A percentile compares a stretch with the other conserved stretches of the same genome.
phyloP scores from a whole-genome alignment of 2,113 vertebrate genomes.

The Toxotes jaculatrix region DNA sequence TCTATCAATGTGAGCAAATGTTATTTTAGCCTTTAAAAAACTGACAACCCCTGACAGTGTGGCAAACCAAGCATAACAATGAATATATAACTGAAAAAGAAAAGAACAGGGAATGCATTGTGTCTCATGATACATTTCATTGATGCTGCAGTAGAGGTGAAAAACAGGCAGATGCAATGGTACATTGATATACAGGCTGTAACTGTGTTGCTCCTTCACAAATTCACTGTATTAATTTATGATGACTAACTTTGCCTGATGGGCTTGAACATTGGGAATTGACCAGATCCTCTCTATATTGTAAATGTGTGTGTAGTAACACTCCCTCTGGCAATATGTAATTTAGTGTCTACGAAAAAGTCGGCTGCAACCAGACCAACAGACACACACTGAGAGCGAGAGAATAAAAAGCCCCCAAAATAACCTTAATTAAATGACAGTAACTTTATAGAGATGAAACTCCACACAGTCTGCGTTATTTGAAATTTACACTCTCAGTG shows the following conservation, averaged over 20 bases:
- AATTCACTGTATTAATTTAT: slow-evolving; percentile 23
- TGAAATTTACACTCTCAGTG: background rate
- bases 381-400: too few relatives aligned
- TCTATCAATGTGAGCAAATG: slow-evolving; percentile 51
- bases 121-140: slow-evolving; percentile 41
- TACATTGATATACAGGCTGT: slow-evolving; percentile 13
- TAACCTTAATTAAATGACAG: too few relatives aligned
- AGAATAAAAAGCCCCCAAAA: too few relatives aligned
- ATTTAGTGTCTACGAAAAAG: background rate
- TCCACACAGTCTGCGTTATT: background rate
- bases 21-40: slow-evolving; percentile 64
- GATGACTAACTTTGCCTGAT: slow-evolving; percentile 11
- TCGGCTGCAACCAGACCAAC: background rate
- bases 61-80: slow-evolving; percentile 60
- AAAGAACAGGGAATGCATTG: slow-evolving; percentile 32
- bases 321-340: background rate
- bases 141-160: slow-evolving; percentile 37
- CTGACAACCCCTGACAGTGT: slow-evolving; percentile 51
- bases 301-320: background rate
- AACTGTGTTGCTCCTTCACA: background rate
- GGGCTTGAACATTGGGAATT: background rate
- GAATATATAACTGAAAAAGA: slow-evolving; percentile 31
- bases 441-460: too few relatives aligned
- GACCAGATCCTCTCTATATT: background rate
- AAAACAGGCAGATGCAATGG: slow-evolving; percentile 2